Conservation (phyloP, 2,113 vertebrate genomes). For the Melanerpes formicivorus region DNA sequence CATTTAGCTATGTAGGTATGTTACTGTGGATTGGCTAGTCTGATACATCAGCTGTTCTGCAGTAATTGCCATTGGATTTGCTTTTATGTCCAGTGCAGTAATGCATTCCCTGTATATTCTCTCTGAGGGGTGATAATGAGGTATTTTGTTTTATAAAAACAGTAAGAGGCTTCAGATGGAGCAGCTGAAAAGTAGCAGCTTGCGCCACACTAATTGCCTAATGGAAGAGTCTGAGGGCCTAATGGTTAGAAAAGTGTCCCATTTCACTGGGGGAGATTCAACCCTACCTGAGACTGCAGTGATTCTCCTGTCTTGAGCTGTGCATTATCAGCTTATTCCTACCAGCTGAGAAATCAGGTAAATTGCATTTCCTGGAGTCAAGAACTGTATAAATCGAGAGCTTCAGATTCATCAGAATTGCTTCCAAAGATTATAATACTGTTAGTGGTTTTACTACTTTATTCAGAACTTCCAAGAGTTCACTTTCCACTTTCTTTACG, state of each 20-base stretch:
- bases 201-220: neutral
- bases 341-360: neutral
- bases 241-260: neutral
- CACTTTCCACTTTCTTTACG: neutral
- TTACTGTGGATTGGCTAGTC: neutral
- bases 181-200: neutral
- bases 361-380: neutral
- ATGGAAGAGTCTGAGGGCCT: neutral
- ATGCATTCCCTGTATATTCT: neutral
- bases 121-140: neutral
- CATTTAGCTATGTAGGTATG: neutral
- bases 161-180: neutral
- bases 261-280: neutral
- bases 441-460: neutral
- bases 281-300: neutral
- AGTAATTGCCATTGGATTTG: conserved; percentile 5
- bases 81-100: conserved; percentile 27
- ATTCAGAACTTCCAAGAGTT: neutral
- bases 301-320: neutral
- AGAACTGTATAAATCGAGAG: neutral
- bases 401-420: neutral
- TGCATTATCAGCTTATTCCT: neutral
- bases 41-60: conserved; percentile 5
- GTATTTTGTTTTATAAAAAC: neutral
- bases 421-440: neutral